Evolutionary conservation across 2,797 vertebrate genomes (phyloP).

Genomic region (Dermochelys coriacea): DNA sequence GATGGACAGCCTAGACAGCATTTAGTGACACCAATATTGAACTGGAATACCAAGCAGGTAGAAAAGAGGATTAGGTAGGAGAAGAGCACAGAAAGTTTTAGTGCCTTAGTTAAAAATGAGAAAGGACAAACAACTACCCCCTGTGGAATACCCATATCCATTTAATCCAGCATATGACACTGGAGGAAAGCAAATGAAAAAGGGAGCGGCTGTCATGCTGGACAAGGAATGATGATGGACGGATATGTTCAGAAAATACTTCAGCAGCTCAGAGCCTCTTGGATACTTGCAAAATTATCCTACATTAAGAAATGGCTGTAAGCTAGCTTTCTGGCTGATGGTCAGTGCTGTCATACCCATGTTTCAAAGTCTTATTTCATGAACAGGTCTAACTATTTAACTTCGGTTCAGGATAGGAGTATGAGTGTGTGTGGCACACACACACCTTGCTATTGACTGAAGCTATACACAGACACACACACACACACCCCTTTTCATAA

Average conservation of each 20-base stretch:
- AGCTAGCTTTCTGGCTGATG: conserved; percentile 1
- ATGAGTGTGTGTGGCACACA: neutral
- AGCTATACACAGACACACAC: neutral
- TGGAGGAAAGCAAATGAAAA: neutral
- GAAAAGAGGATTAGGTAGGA: conserved; percentile 41
- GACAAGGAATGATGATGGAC: conserved; percentile 13
- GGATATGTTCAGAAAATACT: conserved; percentile 5
- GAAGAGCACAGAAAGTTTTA: conserved; percentile 33
- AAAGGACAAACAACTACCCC: conserved; percentile 14
- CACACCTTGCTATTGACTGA: neutral
- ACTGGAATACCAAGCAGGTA: conserved; percentile 58
- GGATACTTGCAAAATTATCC: neutral
- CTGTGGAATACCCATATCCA: neutral
- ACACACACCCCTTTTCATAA: neutral
- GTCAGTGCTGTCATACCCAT: neutral
- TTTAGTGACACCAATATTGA: conserved; percentile 43
- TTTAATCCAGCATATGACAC: neutral
- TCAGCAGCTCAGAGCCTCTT: conserved; percentile 9
- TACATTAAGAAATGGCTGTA: neutral
- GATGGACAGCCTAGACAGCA: conserved; percentile 66
- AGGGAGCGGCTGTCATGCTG: accelerated
- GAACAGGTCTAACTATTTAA: conserved; percentile 10
- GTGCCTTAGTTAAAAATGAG: neutral
- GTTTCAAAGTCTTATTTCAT: conserved; percentile 17
- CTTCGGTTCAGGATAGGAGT: neutral